Base-by-base conservation (phyloP, 37 sponge, comb jelly and placozoan genomes). In the Ephydatia muelleri region DNA sequence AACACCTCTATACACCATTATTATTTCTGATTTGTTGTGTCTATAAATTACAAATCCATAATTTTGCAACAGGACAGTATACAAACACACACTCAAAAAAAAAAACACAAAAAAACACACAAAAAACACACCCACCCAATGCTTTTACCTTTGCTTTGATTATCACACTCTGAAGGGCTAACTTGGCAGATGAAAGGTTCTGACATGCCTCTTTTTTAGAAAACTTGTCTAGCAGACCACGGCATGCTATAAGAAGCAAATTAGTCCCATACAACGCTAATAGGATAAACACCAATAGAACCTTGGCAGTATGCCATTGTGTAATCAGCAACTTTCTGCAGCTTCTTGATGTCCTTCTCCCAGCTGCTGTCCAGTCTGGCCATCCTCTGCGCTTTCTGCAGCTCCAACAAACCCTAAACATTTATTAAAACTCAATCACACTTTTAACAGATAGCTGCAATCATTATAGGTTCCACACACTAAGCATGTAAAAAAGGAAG, bases 271-370 rank as follows among this genome's bases (percentile, higher is more conserved):
- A 27, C 72, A 31, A 13, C 30, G 14, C 13, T 2, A 68, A 32
- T n/a, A n/a, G n/a, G n/a, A n/a, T n/a, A n/a, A n/a, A n/a, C n/a
- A n/a, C n/a, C n/a, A n/a, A n/a, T n/a, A n/a, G n/a, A n/a, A 94
- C 94, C 88, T 87, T 80, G 80, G 66, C 85, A 85, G 75, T 94
- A 94, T 5, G 87, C 70, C 49, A 90, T 29, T n/a, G 94, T 90
- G 70, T 90, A 33, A 8, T n/a, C 19, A 25, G 69, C 66, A 33
- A 90, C 88, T 67, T 80, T 77, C 64, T 39, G n/a, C 31, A 83
- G 39, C 32, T 49, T 70, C n/a, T 80, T 74, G 48, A 64, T 23
- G 19, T 84, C 70, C 35, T 37, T 84, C 68, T 94, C 94, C 94
- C 94, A 94, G 0, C 79, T 85, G 2, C 36, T 13, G 23, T 25